Conservation (phyloP, 2,113 vertebrate genomes). For the Misgurnus mizolepis region DNA sequence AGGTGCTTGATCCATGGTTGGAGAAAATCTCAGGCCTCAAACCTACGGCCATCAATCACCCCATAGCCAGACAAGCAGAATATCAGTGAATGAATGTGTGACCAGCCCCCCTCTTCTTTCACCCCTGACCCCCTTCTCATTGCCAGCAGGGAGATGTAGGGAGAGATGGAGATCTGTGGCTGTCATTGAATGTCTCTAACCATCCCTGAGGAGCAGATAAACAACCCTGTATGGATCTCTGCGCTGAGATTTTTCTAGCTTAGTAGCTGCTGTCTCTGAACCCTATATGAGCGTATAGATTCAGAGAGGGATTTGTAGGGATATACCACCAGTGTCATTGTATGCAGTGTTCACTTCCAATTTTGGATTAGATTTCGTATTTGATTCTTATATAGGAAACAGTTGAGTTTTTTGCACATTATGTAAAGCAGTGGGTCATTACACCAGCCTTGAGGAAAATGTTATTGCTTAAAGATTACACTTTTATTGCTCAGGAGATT, state of each 20-base stretch:
- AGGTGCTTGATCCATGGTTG: conserved; percentile 1
- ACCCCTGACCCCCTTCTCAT: conserved; percentile 47
- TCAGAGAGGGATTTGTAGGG: conserved; percentile 7
- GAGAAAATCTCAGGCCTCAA: conserved; percentile 42
- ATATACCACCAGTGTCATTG: neutral
- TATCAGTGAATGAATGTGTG: conserved; percentile 55
- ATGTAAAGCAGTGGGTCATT: neutral
- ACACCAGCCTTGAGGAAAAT: neutral
- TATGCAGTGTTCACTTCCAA: neutral
- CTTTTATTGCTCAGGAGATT: no score
- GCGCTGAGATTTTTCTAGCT: conserved; percentile 21
- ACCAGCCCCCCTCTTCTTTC: conserved; percentile 48
- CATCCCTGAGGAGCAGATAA: conserved; percentile 39
- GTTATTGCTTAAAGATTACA: no score
- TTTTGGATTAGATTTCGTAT: neutral
- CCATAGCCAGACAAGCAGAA: conserved; percentile 51
- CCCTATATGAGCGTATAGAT: conserved; percentile 10
- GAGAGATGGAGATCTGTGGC: conserved; percentile 47
- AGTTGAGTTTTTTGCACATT: neutral
- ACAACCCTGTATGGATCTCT: conserved; percentile 32
- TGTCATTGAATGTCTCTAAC: conserved; percentile 42
- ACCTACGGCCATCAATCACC: conserved; percentile 55
- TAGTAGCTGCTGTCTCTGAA: conserved; percentile 3
- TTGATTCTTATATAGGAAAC: neutral
- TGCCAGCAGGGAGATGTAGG: conserved; percentile 51